phyloP scores from a whole-genome alignment of 2,888 invertebrate species.

The Acleris sparsana region DNA sequence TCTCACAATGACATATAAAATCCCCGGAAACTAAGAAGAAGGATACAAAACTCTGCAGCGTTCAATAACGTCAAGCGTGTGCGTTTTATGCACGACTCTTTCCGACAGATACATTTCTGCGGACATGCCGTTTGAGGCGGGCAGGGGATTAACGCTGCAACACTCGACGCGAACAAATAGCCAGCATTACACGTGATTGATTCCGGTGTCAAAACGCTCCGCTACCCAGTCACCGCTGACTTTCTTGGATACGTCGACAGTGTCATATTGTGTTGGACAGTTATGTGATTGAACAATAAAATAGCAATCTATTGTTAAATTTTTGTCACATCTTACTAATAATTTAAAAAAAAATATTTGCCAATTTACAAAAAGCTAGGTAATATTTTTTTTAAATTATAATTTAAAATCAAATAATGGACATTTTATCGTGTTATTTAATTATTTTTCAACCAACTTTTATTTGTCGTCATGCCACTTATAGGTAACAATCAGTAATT shows the following conservation, averaged over 20 bases:
- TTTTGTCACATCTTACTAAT: no score
- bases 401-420: no score
- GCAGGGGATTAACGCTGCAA: conserved; percentile 31
- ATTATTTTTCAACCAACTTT: no score
- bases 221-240: conserved; percentile 8
- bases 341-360: no score
- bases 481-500: no score
- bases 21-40: no score
- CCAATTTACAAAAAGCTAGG: no score
- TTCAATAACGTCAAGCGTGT: conserved; percentile 1
- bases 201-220: conserved; percentile 34
- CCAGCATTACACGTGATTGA: conserved; percentile 33
- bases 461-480: no score
- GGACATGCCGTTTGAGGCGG: conserved; percentile 26
- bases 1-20: no score
- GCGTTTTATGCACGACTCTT: conserved; percentile 22
- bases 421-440: no score
- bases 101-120: conserved; percentile 30
- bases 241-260: conserved; percentile 4
- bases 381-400: no score
- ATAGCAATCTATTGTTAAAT: no score
- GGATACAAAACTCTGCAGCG: neutral
- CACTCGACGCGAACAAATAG: conserved; percentile 33
- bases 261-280: neutral
- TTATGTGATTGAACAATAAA: neutral